phyloP scores from a whole-genome alignment of 2,888 invertebrate species.

The Tethea ocularis region DNA sequence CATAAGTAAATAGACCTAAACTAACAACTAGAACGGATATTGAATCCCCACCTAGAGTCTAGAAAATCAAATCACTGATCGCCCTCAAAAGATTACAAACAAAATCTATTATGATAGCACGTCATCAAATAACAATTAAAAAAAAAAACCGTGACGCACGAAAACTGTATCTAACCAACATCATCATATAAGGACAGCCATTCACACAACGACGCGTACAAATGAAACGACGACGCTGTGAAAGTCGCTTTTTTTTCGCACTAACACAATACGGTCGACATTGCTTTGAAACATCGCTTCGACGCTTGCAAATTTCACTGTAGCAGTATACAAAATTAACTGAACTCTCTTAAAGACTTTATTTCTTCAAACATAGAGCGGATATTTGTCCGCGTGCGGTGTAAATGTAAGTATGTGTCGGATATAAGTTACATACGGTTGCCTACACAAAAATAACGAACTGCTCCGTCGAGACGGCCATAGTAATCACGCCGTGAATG shows the following conservation, averaged over 20 bases:
- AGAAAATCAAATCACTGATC: slow-evolving; percentile 33
- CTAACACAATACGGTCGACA: slow-evolving; percentile 47
- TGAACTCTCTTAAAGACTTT: slow-evolving; percentile 23
- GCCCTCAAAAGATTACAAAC: slow-evolving; percentile 11
- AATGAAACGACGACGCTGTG: slow-evolving; percentile 25
- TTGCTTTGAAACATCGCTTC: slow-evolving; percentile 51
- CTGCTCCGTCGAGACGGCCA: slow-evolving; percentile 60
- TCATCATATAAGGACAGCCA: slow-evolving; percentile 30
- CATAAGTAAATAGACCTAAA: slow-evolving; percentile 33
- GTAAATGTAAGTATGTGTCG: slow-evolving; percentile 45
- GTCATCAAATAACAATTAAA: slow-evolving; percentile 13
- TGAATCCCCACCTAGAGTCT: slow-evolving; percentile 20
- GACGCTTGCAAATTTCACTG: slow-evolving; percentile 41
- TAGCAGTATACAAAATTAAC: slow-evolving; percentile 23
- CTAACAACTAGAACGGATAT: slow-evolving; percentile 31
- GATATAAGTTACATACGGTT: slow-evolving; percentile 73
- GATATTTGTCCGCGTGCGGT: slow-evolving; percentile 29
- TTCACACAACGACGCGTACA: slow-evolving; percentile 33
- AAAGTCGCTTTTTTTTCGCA: slow-evolving; percentile 43
- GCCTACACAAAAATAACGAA: slow-evolving; percentile 84
- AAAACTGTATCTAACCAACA: slow-evolving; percentile 9
- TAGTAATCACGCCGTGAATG: slow-evolving; percentile 74
- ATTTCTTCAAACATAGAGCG: slow-evolving; percentile 31
- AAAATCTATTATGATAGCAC: slow-evolving; percentile 22
- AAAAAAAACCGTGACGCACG: slow-evolving; percentile 18